Evolutionary conservation across 2,113 vertebrate genomes (phyloP), one percentile per base, ranked within the genome.

Genomic region (Hydropotes inermis): DNA sequence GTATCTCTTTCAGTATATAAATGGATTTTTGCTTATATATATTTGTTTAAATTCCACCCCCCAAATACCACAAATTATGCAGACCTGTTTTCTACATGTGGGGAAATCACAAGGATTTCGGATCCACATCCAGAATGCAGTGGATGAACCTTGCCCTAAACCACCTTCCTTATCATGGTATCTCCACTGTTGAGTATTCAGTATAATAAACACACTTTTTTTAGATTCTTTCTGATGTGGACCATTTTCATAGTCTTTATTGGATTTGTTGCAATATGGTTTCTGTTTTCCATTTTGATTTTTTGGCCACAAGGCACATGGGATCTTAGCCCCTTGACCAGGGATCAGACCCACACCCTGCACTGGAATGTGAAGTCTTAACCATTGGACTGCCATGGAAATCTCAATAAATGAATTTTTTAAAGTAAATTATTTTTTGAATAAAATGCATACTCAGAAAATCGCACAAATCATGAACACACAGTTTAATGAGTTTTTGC

Each of bases 351-450:
- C 70, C 21, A 19, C 23, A 19, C 23, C 36, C 23, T 76, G 12
- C 70, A 76, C 23, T 25, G 36, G 6, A 27, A 25, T 13, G 36
- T 43, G 70, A 76, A 76, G 23, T 43, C 36, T 76, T 39, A 76
- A 43, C 36, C 70, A 76, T 6, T 43, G 36, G 23, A 76, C 36
- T 16, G 6, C 21, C 0, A 0, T 2, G 36, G 70, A 76, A 76
- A 39, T 43, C 21, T 74, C 67, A 39, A 64, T 45, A 87, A 61
- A 54, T n/a, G 16, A 6, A 25, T 81, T 28, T 90, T 36, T 17
- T 7, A 1, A 74, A 78, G 11, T 87, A 57, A 83, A 52, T 67
- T 60, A 94, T 14, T 87, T 95, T 86, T 86, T 19, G 78, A 93
- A 23, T 47, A 93, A 81, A 45, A 86, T 12, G 47, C 67, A 82